Base-by-base conservation (phyloP, 2,113 vertebrate genomes). In the Neopipo cinnamomea region DNA sequence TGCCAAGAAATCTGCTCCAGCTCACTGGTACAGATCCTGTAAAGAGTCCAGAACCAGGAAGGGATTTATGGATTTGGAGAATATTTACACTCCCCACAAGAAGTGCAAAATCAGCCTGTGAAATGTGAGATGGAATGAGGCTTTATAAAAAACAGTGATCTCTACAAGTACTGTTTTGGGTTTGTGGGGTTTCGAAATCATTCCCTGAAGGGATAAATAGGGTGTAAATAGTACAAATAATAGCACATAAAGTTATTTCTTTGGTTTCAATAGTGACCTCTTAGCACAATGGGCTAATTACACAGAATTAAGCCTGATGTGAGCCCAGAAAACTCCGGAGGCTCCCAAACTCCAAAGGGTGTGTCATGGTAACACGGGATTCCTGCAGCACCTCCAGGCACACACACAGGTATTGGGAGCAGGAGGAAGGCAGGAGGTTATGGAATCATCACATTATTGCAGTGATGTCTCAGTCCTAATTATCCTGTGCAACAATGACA, bases 381-480 rank as follows among this genome's bases (percentile, higher is more conserved):
- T 44, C 39, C 94, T 30, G 42, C 47, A 46, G 10, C 4, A 25
- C 27, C 39, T 31, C 53, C 46, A 19, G 37, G 76, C 30, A 19
- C 52, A 33, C 52, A 33, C 9, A 0, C 11, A 11, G 27, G 13
- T 12, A 52, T 5, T 14, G 5, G 14, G 15, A 56, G 35, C 67
- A 75, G 78, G 24, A 71, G 35, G 9, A 17, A 63, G 27, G n/a
- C 55, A 55, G 55, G 6, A 70, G 39, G 17, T 2, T 10, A 27
- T 5, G 46, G 9, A 73, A 52, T 7, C n/a, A 44, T 3, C 5
- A 1, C 16, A 15, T 21, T 23, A 11, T 28, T 20, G 50, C 73
- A 87, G 0, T 0, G 9, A 1, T 5, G 21, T 0, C 27, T 11
- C 42, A 44, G 10, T n/a, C 5, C 25, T 2, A 30, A 14, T 5